phyloP scores from a whole-genome alignment of 2,888 invertebrate species.

The Pollenia labialis region DNA sequence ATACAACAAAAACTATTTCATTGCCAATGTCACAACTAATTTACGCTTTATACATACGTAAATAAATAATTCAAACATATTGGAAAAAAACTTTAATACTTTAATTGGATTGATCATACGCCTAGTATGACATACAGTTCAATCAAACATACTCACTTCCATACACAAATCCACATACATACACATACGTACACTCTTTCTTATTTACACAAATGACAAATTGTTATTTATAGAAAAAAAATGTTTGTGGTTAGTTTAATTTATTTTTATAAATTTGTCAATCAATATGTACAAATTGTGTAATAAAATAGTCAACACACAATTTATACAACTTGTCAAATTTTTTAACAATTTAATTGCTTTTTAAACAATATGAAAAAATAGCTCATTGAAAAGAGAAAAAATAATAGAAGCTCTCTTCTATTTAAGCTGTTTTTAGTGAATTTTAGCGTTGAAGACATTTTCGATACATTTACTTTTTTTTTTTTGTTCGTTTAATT shows the following conservation, averaged over 20 bases:
- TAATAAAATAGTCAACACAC: conserved; percentile 59
- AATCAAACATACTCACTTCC: neutral
- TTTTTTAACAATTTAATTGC: conserved; percentile 56
- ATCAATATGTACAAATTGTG: conserved; percentile 29
- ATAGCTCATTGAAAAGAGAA: neutral
- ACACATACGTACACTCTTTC: neutral
- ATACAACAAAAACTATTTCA: conserved; percentile 38
- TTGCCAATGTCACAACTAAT: conserved; percentile 59
- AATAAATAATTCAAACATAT: conserved; percentile 9
- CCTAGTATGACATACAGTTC: conserved; percentile 14
- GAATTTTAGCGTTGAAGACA: neutral
- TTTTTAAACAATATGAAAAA: conserved; percentile 18
- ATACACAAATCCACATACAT: neutral
- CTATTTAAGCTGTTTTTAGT: conserved; percentile 1
- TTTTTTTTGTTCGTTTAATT: conserved; percentile 4
- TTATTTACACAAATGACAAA: neutral
- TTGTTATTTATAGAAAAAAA: neutral
- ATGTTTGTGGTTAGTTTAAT: conserved; percentile 34
- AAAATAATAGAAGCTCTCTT: neutral
- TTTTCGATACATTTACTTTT: neutral
- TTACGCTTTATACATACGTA: neutral
- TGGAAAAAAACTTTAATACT: conserved; percentile 27
- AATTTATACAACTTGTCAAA: conserved; percentile 44
- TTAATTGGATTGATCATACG: conserved; percentile 64
- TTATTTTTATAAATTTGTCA: neutral